Evolutionary conservation across 2,888 invertebrate genomes (phyloP).

Genomic region (Seira ritae): DNA sequence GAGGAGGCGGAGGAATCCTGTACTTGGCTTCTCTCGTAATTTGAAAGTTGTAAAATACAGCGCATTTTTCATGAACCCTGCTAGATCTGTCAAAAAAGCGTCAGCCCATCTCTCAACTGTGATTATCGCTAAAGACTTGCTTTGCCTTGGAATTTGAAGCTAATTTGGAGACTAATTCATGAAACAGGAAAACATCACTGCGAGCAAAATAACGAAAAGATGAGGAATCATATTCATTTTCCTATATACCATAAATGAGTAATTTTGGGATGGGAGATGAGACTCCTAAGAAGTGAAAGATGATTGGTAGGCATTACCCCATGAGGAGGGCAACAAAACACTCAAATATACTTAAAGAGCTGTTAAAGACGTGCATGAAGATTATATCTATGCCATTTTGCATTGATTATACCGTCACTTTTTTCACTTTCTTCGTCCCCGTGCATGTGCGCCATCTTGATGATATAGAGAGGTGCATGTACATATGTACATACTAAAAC

Average conservation of each 20-base stretch:
- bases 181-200: background rate
- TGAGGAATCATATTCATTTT: background rate
- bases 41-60: constrained; percentile 34
- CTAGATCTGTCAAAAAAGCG: constrained; percentile 35
- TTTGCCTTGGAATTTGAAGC: constrained; percentile 32
- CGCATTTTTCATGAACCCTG: constrained; percentile 39
- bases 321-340: constrained; percentile 23
- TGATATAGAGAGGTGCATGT: too few relatives aligned
- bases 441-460: too few relatives aligned
- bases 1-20: background rate
- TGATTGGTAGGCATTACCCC: constrained; percentile 18
- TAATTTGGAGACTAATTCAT: constrained; percentile 37
- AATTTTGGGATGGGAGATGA: background rate
- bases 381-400: too few relatives aligned
- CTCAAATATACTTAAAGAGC: background rate
- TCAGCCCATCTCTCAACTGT: constrained; percentile 41
- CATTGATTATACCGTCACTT: constrained; percentile 32
- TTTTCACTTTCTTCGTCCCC: too few relatives aligned
- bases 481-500: too few relatives aligned
- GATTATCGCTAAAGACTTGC: constrained; percentile 39
- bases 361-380: background rate
- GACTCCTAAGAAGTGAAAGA: constrained; percentile 23
- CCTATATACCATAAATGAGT: too few relatives aligned
- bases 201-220: too few relatives aligned
- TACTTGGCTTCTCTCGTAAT: too few relatives aligned